Conservation (phyloP, 2,888 invertebrate species). For the Selenia dentaria region DNA sequence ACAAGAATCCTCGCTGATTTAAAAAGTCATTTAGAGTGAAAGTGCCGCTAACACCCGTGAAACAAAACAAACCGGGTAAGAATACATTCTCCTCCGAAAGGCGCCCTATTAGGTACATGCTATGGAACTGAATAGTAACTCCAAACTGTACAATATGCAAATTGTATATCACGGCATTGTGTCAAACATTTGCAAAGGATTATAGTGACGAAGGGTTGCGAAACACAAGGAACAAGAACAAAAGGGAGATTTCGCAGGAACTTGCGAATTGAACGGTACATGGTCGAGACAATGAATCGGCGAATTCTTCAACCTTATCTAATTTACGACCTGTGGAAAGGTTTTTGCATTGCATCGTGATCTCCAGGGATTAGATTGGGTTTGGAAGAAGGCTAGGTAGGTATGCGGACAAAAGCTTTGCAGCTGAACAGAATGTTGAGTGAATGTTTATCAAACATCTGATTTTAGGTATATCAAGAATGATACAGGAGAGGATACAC, state of each 20-base stretch:
- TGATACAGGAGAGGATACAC: no score
- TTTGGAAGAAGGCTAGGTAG: no score
- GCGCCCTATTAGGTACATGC: constrained; percentile 17
- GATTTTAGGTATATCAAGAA: no score
- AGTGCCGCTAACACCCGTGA: constrained; percentile 25
- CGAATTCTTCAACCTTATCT: constrained; percentile 31
- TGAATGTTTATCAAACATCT: no score
- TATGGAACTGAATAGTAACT: constrained; percentile 26
- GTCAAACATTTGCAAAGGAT: constrained; percentile 47
- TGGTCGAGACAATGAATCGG: constrained; percentile 33
- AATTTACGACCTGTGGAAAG: constrained; percentile 25
- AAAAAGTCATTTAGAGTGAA: constrained; percentile 20
- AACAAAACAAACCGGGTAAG: constrained; percentile 7
- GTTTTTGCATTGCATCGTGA: constrained; percentile 11
- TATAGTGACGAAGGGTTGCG: constrained; percentile 40
- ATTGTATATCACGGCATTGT: constrained; percentile 37
- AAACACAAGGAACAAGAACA: no score
- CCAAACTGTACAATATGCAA: constrained; percentile 50
- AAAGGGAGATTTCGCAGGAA: constrained; percentile 31
- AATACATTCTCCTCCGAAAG: constrained; percentile 7
- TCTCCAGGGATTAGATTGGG: constrained; percentile 22
- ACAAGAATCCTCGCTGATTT: neutral
- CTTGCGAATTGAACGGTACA: constrained; percentile 41
- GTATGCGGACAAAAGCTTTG: no score
- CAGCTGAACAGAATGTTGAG: no score